These are phyloP conservation scores for Mormyrus hasselquistii DNA, from an alignment of 2,797 vertebrate genomes.

Conservation along the genomic window DNA sequence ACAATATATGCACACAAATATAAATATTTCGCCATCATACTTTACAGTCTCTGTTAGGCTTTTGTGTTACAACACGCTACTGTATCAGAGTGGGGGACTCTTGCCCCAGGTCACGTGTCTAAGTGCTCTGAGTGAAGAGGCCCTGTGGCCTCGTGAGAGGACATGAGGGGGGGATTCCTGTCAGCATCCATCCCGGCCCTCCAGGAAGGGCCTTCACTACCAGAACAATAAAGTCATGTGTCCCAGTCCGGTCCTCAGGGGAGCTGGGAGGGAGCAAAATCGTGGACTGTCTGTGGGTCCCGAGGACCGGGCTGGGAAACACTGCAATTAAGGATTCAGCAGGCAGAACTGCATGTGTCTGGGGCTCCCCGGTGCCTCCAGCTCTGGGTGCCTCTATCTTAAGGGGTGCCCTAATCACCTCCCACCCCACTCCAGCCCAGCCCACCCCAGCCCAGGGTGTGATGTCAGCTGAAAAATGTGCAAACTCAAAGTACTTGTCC, in stretches of 20 bases:
- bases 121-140: background rate
- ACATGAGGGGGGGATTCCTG: background rate
- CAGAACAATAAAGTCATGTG: background rate
- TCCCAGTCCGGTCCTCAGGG: background rate
- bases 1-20: background rate
- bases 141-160: background rate
- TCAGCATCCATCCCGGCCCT: background rate
- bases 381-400: background rate
- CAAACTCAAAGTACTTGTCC: background rate
- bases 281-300: background rate
- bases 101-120: background rate
- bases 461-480: background rate
- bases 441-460: background rate
- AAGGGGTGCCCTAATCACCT: background rate
- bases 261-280: background rate
- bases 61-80: background rate
- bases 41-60: background rate
- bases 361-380: background rate
- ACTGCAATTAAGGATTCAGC: background rate
- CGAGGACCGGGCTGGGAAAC: background rate
- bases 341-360: background rate
- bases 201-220: background rate
- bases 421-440: background rate
- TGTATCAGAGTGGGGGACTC: background rate
- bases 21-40: conserved; percentile 12